Conservation (phyloP, 2,113 vertebrate species). For the Murina feae region DNA sequence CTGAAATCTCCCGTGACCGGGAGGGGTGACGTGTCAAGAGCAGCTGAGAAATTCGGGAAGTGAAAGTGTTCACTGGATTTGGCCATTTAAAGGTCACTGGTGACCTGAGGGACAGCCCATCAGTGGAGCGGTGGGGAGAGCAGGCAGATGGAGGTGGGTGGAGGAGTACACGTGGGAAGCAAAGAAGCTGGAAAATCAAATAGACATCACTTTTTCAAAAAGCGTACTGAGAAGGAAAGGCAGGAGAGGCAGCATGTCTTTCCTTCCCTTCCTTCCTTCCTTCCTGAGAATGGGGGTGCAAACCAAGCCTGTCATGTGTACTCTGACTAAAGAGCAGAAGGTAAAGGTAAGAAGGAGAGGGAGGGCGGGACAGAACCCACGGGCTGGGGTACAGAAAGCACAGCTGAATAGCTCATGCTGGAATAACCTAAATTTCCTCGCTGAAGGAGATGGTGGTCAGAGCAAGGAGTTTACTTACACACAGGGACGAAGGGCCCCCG, state of each 20-base stretch:
- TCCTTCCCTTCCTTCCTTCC: neutral
- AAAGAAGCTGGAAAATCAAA: neutral
- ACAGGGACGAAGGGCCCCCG: too few relatives aligned
- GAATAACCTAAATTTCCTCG: neutral
- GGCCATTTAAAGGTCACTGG: neutral
- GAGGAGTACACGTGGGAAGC: neutral
- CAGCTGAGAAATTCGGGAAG: neutral
- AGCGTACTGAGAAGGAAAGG: neutral
- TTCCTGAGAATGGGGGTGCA: neutral
- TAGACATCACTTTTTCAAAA: neutral
- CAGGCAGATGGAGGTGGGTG: neutral
- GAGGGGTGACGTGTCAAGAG: neutral
- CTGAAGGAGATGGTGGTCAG: neutral
- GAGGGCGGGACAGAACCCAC: accelerated
- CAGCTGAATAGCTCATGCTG: neutral
- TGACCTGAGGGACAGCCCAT: neutral
- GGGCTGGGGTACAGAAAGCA: neutral
- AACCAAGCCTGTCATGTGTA: neutral
- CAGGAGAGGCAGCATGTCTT: neutral
- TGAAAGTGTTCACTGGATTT: neutral
- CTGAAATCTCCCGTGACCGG: neutral
- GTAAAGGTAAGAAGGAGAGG: neutral
- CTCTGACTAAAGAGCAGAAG: neutral
- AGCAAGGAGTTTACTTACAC: neutral
- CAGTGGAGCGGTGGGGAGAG: neutral